Base-by-base conservation (phyloP, 1,140 invertebrate genomes). In the Megalopta genalis region DNA sequence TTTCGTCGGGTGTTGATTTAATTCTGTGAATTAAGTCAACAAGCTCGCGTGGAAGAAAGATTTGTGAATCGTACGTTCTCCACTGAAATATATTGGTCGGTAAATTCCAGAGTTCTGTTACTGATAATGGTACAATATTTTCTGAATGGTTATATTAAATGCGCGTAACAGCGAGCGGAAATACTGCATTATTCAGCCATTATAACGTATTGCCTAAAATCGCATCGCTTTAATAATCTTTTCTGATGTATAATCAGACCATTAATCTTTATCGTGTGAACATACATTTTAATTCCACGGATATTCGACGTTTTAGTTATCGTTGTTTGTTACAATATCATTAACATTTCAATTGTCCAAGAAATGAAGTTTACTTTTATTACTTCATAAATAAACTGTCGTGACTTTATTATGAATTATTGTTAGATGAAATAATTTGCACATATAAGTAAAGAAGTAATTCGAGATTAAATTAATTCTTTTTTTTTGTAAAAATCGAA, bases 11-110 rank as follows among this genome's bases (percentile, higher is more conserved):
- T 71, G 68, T 83, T 83, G 79, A 81, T 83, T 81, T 81, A 83
- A 83, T 83, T 83, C 82, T 76, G 80, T 77, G 78, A 81, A 83
- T 80, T 83, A 83, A 79, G 80, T 83, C 80, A 80, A 83, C 76
- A 77, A 60, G 64, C 52, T 59, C n/a, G 64, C 63, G 49, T 27
- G 52, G 49, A 75, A 66, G 59, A 66, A 69, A 75, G 42, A 83
- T 83, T 83, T 81, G 75, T 69, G 79, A 64, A 62, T 46, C 42
- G 46, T 66, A 60, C 75, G 68, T 64, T 81, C 68, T 57, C 39
- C 39, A 49, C 32, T 67, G 63, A 81, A 75, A 83, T 81, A 81
- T 79, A 77, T 64, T 23, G 27, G 63, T 59, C 42, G 67, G 65
- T 82, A 82, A 82, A 82, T 82, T 73, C 63, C 49, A 76, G 52